phyloP scores from a whole-genome alignment of 1,140 invertebrate species.

The Dufourea novaeangliae region DNA sequence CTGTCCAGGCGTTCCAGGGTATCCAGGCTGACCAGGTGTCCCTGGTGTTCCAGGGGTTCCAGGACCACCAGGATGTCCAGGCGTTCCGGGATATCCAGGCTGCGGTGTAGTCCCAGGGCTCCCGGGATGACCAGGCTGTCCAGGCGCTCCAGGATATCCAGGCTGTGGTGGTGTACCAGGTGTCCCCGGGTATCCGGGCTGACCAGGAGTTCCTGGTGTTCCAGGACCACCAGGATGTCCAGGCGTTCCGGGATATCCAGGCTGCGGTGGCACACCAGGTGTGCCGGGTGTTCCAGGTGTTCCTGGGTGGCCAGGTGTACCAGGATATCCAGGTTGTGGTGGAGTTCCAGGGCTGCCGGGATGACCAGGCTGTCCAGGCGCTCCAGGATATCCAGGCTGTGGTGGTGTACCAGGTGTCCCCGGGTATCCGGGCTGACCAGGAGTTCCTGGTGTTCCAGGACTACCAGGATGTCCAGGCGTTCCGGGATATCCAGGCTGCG shows the following conservation, averaged over 20 bases:
- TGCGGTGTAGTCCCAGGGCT: conserved; percentile 10
- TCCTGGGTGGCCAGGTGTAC: conserved; percentile 71
- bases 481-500: background rate
- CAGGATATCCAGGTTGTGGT: conserved; percentile 57
- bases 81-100: conserved; percentile 61
- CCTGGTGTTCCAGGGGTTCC: background rate
- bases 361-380: conserved; percentile 19
- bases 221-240: background rate
- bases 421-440: conserved; percentile 16
- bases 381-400: conserved; percentile 1
- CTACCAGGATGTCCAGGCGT: background rate
- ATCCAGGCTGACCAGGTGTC: conserved; percentile 19
- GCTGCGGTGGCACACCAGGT: background rate
- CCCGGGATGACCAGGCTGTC: background rate
- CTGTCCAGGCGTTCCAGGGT: conserved; percentile 52
- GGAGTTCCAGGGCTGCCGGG: conserved; percentile 58
- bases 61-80: background rate
- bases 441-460: background rate
- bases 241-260: background rate
- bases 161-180: background rate
- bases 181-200: background rate
- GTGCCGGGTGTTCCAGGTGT: background rate
- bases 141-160: background rate
- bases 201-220: conserved; percentile 11
- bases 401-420: background rate